A percentile compares a stretch with the other conserved stretches of the same genome.
These are phyloP conservation scores for Drosophila nr. fundita DNA, from an alignment of 2,888 invertebrate genomes.

Conservation along the genomic window DNA sequence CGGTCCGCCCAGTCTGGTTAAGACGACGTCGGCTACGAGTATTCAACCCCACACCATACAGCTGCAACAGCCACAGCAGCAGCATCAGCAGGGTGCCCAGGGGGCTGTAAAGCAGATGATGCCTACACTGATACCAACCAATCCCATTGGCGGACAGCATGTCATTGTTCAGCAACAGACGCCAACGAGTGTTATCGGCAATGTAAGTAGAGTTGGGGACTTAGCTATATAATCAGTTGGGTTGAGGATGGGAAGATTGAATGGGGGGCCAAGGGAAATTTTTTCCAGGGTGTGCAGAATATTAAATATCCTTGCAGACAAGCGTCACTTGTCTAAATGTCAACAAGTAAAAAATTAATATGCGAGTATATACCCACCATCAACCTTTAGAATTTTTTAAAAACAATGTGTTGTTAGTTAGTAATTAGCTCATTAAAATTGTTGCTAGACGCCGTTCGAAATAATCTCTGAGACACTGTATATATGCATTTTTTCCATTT, in stretches of 20 bases:
- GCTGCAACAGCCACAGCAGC: conserved; percentile 67
- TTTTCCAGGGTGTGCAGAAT: neutral
- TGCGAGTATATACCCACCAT: neutral
- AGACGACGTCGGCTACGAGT: conserved; percentile 78
- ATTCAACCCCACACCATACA: conserved; percentile 77
- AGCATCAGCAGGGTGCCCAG: conserved; percentile 73
- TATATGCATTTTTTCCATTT: neutral
- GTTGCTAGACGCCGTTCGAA: no score
- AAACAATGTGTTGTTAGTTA: no score
- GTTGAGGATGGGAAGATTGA: neutral
- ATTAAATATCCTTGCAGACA: neutral
- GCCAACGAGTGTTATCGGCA: conserved; percentile 81
- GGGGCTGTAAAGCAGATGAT: conserved; percentile 76
- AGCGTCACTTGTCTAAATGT: neutral
- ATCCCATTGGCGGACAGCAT: conserved; percentile 80
- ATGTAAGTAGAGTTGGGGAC: conserved; percentile 68
- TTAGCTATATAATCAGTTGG: neutral
- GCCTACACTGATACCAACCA: conserved; percentile 84
- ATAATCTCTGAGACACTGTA: no score
- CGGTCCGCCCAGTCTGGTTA: conserved; percentile 83
- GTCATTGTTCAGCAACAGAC: conserved; percentile 83
- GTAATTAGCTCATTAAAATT: no score
- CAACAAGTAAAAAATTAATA: neutral
- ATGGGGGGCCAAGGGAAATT: neutral
- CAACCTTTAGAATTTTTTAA: no score